phyloP scores from a whole-genome alignment of 2,888 invertebrate species.

The Globia sparganii region DNA sequence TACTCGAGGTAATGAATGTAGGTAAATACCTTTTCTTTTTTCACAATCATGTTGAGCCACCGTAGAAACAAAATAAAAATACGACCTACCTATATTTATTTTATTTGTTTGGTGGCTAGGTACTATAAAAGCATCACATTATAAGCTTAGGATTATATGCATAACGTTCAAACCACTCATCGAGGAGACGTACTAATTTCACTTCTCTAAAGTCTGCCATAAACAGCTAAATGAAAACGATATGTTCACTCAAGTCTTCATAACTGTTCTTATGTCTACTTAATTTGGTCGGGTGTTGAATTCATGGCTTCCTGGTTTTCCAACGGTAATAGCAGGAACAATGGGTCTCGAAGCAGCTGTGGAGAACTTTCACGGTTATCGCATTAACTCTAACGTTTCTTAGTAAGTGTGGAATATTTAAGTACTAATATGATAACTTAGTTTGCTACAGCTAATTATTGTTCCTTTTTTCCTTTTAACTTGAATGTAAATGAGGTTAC shows the following conservation, averaged over 20 bases:
- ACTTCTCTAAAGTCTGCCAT: slow-evolving; percentile 12
- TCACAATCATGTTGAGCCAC: not conserved
- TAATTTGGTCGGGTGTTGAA: slow-evolving; percentile 33
- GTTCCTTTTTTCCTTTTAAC: not conserved
- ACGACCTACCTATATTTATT: no score
- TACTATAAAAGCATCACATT: not conserved
- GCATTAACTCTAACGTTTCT: slow-evolving; percentile 29
- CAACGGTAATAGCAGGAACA: slow-evolving; percentile 13
- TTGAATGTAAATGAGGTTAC: not conserved
- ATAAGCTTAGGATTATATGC: not conserved
- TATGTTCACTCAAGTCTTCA: slow-evolving; percentile 32
- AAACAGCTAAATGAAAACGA: slow-evolving; percentile 30
- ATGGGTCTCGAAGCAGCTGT: not conserved
- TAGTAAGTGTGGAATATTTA: not conserved
- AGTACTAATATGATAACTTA: not conserved
- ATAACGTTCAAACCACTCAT: not conserved
- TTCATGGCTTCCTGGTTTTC: slow-evolving; percentile 23
- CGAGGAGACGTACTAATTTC: not conserved
- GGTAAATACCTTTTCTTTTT: not conserved
- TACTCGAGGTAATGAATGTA: no score
- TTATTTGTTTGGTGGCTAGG: no score
- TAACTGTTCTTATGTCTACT: slow-evolving; percentile 13
- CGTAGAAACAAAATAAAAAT: not conserved
- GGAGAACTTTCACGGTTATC: not conserved
- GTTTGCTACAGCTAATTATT: not conserved